Evolutionary conservation across 2,797 vertebrate species (phyloP).

Genomic region (Crenichthys baileyi): DNA sequence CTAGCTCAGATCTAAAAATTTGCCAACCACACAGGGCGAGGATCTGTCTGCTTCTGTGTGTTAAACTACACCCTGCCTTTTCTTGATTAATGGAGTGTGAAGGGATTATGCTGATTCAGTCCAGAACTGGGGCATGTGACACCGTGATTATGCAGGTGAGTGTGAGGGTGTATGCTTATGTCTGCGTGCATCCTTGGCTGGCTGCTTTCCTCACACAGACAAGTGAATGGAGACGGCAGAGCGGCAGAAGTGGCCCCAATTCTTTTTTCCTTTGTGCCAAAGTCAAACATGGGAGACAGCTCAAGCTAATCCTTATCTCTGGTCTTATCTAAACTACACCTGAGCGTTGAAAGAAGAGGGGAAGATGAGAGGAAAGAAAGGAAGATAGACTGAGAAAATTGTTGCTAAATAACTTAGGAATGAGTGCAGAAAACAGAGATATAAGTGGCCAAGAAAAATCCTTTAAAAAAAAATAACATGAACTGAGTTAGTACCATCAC

Average conservation of each 20-base stretch:
- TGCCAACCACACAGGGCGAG: constrained; percentile 67
- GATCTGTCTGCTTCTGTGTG: constrained; percentile 41
- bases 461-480: not conserved
- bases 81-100: constrained; percentile 80
- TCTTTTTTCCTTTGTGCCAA: constrained; percentile 74
- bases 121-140: constrained; percentile 75
- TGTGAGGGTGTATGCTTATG: constrained; percentile 46
- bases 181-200: constrained; percentile 41
- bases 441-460: not conserved
- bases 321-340: constrained; percentile 72
- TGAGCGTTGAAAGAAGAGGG: constrained; percentile 21
- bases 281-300: constrained; percentile 72
- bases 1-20: constrained; percentile 38
- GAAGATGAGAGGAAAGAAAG: constrained; percentile 21
- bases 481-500: not conserved
- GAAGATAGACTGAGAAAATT: not conserved
- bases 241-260: constrained; percentile 58
- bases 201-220: constrained; percentile 39
- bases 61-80: constrained; percentile 64
- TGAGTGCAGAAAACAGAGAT: not conserved
- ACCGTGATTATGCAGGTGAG: constrained; percentile 76
- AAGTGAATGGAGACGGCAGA: constrained; percentile 64
- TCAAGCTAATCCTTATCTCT: constrained; percentile 64
- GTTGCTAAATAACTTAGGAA: not conserved
- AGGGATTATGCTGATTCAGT: constrained; percentile 81